Base-by-base conservation (phyloP, 2,113 vertebrate species). In the Albula glossodonta region DNA sequence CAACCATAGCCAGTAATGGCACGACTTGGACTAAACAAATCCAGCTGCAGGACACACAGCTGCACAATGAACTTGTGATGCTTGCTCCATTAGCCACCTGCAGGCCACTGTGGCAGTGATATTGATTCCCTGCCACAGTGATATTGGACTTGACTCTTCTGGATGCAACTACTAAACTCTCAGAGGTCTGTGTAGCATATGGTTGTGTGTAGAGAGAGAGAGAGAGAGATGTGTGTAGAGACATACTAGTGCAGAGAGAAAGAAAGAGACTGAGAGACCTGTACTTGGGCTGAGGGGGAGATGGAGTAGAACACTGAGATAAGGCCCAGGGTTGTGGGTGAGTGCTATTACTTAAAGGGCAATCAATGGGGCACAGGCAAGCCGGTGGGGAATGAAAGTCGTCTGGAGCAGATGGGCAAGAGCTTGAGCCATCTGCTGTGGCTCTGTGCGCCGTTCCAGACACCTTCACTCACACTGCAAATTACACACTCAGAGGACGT, bases 401-500 rank as follows among this genome's bases (percentile, higher is more conserved):
- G 5, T 53, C 48, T 22, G 52, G 52, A 85, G 9, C 84, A 85
- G 84, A 85, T 85, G 84, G 84, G 19, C 52, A 19, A 51, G 31
- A 78, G 48, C 51, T 60, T 31, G 31, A 52, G 74, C 84, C 77
- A 53, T 85, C 51, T 85, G 83, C 70, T 84, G 77, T 41, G 74
- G 50, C 51, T 53, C 52, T 85, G 52, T 60, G 74, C 9, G 31
- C 13, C 13, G 17, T 53, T 57, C 22, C 51, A 85, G 84, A 80
- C 77, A 80, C 77, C 77, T 85, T 85, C 84, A 57, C 51, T 85
- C 77, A 79, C 31, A 19, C 74, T 56, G 77, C 25, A 85, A 85
- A 60, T 85, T 84, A 60, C 53, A 31, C 41, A 80, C 70, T 80
- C 31, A 80, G 25, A 79, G 77, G 52, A 57, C 83, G 12, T 50